These are phyloP conservation scores for Perca schrenkii DNA, from an alignment of 2,113 vertebrate species.

Conservation along the genomic window DNA sequence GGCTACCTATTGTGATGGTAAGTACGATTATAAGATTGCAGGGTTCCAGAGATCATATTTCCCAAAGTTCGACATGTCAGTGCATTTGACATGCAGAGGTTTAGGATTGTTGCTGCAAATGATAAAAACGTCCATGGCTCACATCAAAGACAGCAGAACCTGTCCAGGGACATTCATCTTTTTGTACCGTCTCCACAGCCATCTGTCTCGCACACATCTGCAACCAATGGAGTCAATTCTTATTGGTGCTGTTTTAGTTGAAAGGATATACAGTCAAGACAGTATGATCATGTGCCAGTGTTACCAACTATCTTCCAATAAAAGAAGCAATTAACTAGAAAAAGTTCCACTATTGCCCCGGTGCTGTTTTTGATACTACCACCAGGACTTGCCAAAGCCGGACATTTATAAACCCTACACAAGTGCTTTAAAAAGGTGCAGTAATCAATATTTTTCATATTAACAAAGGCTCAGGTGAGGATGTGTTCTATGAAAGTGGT, in stretches of 20 bases:
- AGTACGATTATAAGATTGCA: neutral
- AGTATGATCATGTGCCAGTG: neutral
- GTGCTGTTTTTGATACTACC: neutral
- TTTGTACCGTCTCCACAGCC: slow-evolving; percentile 32
- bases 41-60: slow-evolving; percentile 4
- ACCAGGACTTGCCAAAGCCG: neutral
- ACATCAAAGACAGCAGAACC: slow-evolving; percentile 53
- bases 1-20: neutral
- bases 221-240: slow-evolving; percentile 38
- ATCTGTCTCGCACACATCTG: slow-evolving; percentile 48
- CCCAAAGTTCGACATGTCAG: slow-evolving; percentile 14
- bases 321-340: neutral
- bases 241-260: slow-evolving; percentile 3
- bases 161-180: slow-evolving; percentile 40
- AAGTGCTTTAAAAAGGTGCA: neutral
- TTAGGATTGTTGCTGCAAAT: slow-evolving; percentile 6
- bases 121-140: slow-evolving; percentile 36
- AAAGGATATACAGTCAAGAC: slow-evolving; percentile 5
- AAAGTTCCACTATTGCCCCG: neutral
- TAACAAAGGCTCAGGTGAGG: neutral
- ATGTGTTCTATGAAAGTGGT: neutral
- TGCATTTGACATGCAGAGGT: slow-evolving; percentile 16
- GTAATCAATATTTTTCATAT: neutral
- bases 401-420: neutral
- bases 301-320: neutral